Conservation (phyloP, 2,888 invertebrate species). For the Pedicia rivosa region DNA sequence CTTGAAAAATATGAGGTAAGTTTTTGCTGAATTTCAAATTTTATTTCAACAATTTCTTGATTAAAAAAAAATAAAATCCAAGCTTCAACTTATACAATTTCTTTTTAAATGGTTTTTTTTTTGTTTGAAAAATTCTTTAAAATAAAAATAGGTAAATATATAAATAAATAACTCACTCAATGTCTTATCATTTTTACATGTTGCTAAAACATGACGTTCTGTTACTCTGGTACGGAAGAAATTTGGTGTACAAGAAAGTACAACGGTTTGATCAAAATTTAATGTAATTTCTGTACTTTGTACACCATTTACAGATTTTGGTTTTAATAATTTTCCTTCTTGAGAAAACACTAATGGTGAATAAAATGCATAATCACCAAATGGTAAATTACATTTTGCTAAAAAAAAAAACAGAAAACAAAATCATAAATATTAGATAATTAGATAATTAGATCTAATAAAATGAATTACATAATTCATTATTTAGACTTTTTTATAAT, state of each 20-base stretch:
- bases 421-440: too few relatives aligned
- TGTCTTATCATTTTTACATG: slow-evolving; percentile 7
- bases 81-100: too few relatives aligned
- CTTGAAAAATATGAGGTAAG: too few relatives aligned
- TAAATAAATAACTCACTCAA: slow-evolving; percentile 7
- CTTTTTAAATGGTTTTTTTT: too few relatives aligned
- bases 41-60: too few relatives aligned
- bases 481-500: too few relatives aligned
- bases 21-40: too few relatives aligned
- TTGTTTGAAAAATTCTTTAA: too few relatives aligned
- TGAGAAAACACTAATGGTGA: slow-evolving; percentile 9
- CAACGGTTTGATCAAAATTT: slow-evolving; percentile 5
- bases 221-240: slow-evolving; percentile 9
- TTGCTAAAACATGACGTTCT: slow-evolving; percentile 5
- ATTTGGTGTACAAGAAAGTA: slow-evolving; percentile 11
- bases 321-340: slow-evolving; percentile 8
- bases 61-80: too few relatives aligned
- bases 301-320: slow-evolving; percentile 7
- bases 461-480: too few relatives aligned
- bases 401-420: too few relatives aligned
- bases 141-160: not conserved
- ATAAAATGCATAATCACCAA: slow-evolving; percentile 7
- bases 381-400: not conserved
- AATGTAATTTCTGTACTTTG: slow-evolving; percentile 6
- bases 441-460: too few relatives aligned